phyloP scores from a whole-genome alignment of 2,113 vertebrate species.

The Pelusios castaneus region DNA sequence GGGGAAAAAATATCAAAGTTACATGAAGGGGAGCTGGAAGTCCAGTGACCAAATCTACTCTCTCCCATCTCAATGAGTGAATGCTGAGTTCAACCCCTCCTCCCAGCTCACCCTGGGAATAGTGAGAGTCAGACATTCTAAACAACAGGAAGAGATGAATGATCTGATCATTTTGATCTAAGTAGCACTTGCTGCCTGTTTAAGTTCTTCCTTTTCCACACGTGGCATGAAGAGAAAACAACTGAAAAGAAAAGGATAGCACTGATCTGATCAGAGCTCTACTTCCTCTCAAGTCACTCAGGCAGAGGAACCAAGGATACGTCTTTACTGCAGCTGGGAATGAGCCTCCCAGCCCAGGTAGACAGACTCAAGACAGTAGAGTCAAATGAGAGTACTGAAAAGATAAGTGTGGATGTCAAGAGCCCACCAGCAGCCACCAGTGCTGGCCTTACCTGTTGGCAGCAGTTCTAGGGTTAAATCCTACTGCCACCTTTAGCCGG shows the following conservation, averaged over 20 bases:
- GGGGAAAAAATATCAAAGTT: background rate
- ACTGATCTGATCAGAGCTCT: background rate
- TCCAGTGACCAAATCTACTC: background rate
- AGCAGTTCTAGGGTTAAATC: background rate
- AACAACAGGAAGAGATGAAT: background rate
- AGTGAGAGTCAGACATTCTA: background rate
- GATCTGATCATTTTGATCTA: background rate
- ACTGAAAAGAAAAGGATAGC: background rate
- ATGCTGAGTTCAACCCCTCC: background rate
- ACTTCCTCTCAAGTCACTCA: background rate
- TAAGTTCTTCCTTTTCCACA: background rate
- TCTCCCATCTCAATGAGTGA: background rate
- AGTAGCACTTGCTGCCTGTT: background rate
- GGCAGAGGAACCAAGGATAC: background rate
- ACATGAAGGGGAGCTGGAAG: background rate
- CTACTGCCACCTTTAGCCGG: background rate
- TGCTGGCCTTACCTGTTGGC: constrained; percentile 4
- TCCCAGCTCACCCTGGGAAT: background rate
- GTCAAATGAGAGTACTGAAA: background rate
- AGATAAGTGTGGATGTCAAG: background rate
- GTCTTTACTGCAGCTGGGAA: background rate
- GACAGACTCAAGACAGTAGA: background rate
- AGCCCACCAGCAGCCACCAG: background rate
- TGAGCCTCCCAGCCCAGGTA: background rate
- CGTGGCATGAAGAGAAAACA: background rate